A percentile compares a stretch with the other conserved stretches of the same genome.
These are phyloP conservation scores for Drosophila nigricruria DNA, from an alignment of 2,888 invertebrate species.

Conservation along the genomic window DNA sequence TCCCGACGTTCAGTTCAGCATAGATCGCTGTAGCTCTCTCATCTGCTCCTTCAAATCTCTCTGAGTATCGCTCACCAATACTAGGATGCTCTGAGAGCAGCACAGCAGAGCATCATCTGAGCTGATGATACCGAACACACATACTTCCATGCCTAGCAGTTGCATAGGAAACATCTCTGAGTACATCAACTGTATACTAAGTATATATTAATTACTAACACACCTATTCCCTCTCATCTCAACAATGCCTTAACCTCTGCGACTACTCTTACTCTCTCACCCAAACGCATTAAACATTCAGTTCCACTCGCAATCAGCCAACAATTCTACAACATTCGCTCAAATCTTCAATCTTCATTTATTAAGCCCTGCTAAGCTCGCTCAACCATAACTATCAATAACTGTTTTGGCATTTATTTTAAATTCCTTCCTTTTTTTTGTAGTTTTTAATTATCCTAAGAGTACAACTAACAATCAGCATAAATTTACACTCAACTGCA, in stretches of 20 bases:
- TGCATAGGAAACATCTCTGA: not conserved
- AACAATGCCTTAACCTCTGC: not conserved
- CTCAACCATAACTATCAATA: slow-evolving; percentile 17
- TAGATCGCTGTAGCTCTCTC: no score
- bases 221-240: not conserved
- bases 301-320: not conserved
- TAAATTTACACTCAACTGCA: slow-evolving; percentile 34
- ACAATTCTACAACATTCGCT: not conserved
- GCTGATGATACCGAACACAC: not conserved
- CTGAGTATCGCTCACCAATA: not conserved
- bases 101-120: not conserved
- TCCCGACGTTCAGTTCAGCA: no score
- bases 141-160: not conserved
- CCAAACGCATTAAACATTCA: not conserved
- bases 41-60: no score
- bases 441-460: slow-evolving; percentile 54
- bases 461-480: slow-evolving; percentile 48
- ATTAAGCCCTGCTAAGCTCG: not conserved
- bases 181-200: not conserved
- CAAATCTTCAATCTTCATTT: slow-evolving; percentile 2
- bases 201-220: not conserved
- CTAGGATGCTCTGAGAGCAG: not conserved
- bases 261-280: not conserved
- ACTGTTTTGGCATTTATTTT: not conserved
- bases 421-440: not conserved